Percentiles rank a stretch among this genome's conserved stretches.
Evolutionary conservation across 2,888 invertebrate species (phyloP).

Genomic region (Seira ritae): DNA sequence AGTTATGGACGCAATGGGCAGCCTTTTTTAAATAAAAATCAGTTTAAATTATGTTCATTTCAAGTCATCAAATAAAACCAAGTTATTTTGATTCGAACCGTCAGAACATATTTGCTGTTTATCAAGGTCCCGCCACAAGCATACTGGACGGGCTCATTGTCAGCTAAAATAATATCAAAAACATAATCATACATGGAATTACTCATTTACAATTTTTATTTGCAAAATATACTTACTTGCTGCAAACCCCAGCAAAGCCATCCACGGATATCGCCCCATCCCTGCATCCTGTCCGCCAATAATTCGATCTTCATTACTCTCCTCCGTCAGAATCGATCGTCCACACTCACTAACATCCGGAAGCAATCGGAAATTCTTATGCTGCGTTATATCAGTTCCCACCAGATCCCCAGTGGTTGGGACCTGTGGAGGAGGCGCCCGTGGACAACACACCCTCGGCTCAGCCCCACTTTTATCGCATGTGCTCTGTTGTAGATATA

Average conservation of each 20-base stretch:
- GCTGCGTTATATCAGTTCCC: constrained; percentile 24
- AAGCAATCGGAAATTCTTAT: constrained; percentile 50
- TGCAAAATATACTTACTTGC: not conserved
- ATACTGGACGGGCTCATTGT: constrained; percentile 46
- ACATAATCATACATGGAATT: not conserved
- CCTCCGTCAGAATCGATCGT: constrained; percentile 33
- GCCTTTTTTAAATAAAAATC: constrained; percentile 39
- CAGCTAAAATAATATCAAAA: constrained; percentile 27
- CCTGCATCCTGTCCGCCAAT: constrained; percentile 64
- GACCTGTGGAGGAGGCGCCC: not conserved
- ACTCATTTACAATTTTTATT: constrained; percentile 3
- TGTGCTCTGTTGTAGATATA: constrained; percentile 47
- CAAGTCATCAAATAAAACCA: not conserved
- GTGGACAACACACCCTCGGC: constrained; percentile 55
- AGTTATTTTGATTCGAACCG: not conserved
- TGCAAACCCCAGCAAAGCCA: constrained; percentile 62
- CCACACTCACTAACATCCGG: constrained; percentile 57
- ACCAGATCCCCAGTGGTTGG: constrained; percentile 28
- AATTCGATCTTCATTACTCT: constrained; percentile 42
- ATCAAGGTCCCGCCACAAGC: constrained; percentile 63
- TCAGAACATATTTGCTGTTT: constrained; percentile 53
- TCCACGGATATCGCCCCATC: constrained; percentile 63
- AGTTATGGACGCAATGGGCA: constrained; percentile 57
- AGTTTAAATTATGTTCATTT: no score
- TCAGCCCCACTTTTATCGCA: constrained; percentile 36